Evolutionary conservation across 2,888 invertebrate genomes (phyloP).

Genomic region (Cylindroiulus punctatus): DNA sequence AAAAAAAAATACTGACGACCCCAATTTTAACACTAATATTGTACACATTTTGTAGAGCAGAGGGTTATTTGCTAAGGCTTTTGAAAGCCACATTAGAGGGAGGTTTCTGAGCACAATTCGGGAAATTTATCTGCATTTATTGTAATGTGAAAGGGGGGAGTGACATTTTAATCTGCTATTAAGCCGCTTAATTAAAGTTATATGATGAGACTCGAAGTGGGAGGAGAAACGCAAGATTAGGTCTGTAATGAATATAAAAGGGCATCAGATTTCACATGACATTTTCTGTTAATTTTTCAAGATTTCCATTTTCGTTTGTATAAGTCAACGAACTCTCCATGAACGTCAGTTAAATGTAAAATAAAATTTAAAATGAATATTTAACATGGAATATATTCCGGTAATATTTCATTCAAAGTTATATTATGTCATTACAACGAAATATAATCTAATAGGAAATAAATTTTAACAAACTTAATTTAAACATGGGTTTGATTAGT

Average conservation of each 20-base stretch:
- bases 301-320: too few relatives aligned
- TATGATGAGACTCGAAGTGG: not conserved
- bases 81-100: not conserved
- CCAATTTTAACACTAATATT: slow-evolving; percentile 24
- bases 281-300: too few relatives aligned
- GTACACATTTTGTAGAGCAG: slow-evolving; percentile 8
- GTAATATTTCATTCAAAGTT: too few relatives aligned
- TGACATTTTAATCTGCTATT: not conserved
- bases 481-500: too few relatives aligned
- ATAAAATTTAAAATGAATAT: too few relatives aligned
- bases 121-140: not conserved
- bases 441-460: too few relatives aligned
- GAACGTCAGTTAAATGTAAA: too few relatives aligned
- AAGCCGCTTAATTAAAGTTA: not conserved
- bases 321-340: too few relatives aligned
- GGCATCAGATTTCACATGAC: not conserved
- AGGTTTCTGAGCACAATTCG: not conserved
- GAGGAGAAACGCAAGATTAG: not conserved
- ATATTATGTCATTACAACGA: too few relatives aligned
- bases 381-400: too few relatives aligned
- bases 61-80: not conserved
- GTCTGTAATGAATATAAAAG: not conserved
- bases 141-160: not conserved
- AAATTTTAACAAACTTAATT: too few relatives aligned
- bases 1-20: not conserved